phyloP scores from a whole-genome alignment of 2,797 vertebrate genomes.

The Sebastes cheni region DNA sequence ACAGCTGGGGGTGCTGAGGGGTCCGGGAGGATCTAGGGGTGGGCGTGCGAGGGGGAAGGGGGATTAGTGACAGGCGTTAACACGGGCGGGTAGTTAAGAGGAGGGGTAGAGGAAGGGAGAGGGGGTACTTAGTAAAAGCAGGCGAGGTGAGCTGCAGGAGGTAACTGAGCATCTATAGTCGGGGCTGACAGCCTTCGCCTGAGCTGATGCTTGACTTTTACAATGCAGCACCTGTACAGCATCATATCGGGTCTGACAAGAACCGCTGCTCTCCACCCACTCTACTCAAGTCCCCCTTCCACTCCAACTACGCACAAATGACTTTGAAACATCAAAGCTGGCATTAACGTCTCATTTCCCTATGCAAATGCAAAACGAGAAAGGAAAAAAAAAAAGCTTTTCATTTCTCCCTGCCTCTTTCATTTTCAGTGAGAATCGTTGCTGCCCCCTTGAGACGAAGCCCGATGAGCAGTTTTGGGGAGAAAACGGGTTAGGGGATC shows the following conservation, averaged over 20 bases:
- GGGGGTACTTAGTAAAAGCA: slow-evolving; percentile 57
- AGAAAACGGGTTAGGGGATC: slow-evolving; percentile 66
- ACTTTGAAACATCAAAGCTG: slow-evolving; percentile 74
- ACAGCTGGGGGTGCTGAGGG: slow-evolving; percentile 7
- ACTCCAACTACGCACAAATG: slow-evolving; percentile 54
- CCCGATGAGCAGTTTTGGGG: slow-evolving; percentile 68
- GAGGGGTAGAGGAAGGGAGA: slow-evolving; percentile 24
- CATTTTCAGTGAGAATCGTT: slow-evolving; percentile 70
- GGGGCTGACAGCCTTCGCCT: slow-evolving; percentile 11
- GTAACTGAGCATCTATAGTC: slow-evolving; percentile 28
- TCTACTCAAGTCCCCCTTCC: slow-evolving; percentile 40
- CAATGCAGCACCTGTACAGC: slow-evolving; percentile 14
- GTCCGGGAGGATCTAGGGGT: slow-evolving; percentile 24
- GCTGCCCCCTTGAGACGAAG: slow-evolving; percentile 73
- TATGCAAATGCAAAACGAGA: slow-evolving; percentile 69
- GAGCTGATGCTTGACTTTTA: slow-evolving; percentile 37
- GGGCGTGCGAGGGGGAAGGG: slow-evolving; percentile 10
- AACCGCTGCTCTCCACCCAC: slow-evolving; percentile 38
- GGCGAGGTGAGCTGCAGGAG: slow-evolving; percentile 58
- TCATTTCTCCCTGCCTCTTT: slow-evolving; percentile 57
- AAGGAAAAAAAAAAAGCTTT: slow-evolving; percentile 31
- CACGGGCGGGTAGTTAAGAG: slow-evolving; percentile 27
- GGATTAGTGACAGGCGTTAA: slow-evolving; percentile 69
- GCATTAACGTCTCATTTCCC: slow-evolving; percentile 71
- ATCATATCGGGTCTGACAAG: slow-evolving; percentile 38